These are phyloP conservation scores for Coregonus clupeaformis DNA, from an alignment of 2,113 vertebrate genomes.

Conservation along the genomic window DNA sequence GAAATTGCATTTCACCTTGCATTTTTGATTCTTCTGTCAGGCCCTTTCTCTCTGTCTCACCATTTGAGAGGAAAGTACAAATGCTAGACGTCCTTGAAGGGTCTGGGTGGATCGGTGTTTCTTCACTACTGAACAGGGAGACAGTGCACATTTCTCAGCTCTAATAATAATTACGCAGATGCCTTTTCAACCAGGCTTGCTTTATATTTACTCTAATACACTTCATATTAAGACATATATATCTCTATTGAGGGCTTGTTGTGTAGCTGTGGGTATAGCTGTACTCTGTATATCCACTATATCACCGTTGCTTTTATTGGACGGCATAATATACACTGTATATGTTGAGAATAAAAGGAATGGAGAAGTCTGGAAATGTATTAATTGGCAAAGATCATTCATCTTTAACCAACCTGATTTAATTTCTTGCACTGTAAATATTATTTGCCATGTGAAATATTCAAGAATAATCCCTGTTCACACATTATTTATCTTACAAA, in stretches of 20 bases:
- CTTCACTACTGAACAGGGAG: not conserved
- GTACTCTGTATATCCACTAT: not conserved
- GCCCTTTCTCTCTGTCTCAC: not conserved
- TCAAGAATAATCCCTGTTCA: not conserved
- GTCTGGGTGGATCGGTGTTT: not conserved
- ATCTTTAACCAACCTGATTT: not conserved
- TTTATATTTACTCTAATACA: not conserved
- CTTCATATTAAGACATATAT: slow-evolving; percentile 14
- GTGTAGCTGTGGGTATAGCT: not conserved
- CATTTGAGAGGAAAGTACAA: slow-evolving; percentile 15
- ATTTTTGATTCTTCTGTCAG: slow-evolving; percentile 26
- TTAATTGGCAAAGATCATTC: not conserved
- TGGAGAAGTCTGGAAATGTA: too few species aligned
- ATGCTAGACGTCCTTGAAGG: slow-evolving; percentile 13
- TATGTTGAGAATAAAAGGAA: too few species aligned
- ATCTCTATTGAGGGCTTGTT: not conserved
- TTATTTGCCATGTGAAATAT: not conserved
- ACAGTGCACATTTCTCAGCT: not conserved
- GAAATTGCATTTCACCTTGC: slow-evolving; percentile 76
- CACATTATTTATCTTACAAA: not conserved
- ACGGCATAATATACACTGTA: too few species aligned
- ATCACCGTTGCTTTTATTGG: not conserved
- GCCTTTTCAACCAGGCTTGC: not conserved
- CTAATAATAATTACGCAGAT: not conserved
- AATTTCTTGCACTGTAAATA: not conserved